phyloP scores from a whole-genome alignment of 2,888 invertebrate genomes.

The Acanthosepion pharaonis region DNA sequence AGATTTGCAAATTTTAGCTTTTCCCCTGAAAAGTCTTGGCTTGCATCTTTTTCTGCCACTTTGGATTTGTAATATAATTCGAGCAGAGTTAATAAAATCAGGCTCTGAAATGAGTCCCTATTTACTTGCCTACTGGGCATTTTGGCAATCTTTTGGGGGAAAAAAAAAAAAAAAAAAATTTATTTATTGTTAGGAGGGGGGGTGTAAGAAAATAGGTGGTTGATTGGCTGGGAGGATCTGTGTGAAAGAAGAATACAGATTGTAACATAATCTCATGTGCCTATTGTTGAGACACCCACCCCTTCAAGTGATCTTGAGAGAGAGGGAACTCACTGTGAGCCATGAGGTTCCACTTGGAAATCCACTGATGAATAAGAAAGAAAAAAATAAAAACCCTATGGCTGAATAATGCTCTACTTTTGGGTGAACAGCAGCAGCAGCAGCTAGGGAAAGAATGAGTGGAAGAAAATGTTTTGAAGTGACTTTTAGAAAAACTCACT shows the following conservation, averaged over 20 bases:
- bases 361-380: neutral
- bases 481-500: neutral
- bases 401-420: neutral
- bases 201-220: neutral
- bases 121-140: neutral
- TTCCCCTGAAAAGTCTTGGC: neutral
- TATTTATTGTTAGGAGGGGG: neutral
- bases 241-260: neutral
- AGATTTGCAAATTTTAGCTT: too few species aligned
- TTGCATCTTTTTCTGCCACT: neutral
- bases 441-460: neutral
- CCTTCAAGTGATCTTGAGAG: conserved; percentile 5
- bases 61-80: neutral
- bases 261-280: neutral
- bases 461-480: neutral
- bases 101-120: neutral
- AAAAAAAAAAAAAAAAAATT: too few species aligned
- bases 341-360: conserved; percentile 33
- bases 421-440: neutral
- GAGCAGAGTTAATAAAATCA: neutral
- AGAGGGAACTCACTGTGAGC: neutral
- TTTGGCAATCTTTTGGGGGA: neutral
- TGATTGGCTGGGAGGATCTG: neutral
- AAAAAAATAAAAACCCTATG: neutral
- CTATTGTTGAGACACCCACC: neutral